Evolutionary conservation across 2,888 invertebrate genomes (phyloP).

Genomic region (Agrochola circellaris): DNA sequence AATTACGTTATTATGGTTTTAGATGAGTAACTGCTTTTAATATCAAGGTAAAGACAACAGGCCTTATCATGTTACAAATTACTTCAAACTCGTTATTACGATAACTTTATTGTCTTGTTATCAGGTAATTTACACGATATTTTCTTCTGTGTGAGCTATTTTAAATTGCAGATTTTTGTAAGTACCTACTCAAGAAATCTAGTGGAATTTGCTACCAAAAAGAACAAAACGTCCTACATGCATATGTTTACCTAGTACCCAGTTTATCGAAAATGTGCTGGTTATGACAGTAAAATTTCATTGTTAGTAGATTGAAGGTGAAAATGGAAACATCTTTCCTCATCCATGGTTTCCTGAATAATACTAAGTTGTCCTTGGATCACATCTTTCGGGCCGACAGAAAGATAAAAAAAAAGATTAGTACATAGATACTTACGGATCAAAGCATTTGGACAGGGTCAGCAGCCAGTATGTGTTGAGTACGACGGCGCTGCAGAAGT

Average conservation of each 20-base stretch:
- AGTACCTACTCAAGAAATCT: no score
- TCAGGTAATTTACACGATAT: background rate
- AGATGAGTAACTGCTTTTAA: background rate
- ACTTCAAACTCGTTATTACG: background rate
- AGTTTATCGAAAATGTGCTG: background rate
- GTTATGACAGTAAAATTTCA: background rate
- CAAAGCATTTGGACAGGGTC: constrained; percentile 85
- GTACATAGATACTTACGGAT: constrained; percentile 77
- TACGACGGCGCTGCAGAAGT: constrained; percentile 83
- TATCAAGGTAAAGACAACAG: background rate
- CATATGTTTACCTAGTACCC: background rate
- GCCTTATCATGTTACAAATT: background rate
- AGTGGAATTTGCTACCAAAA: background rate
- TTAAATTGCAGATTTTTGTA: no score
- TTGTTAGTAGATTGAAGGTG: background rate
- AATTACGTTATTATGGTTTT: constrained; percentile 3
- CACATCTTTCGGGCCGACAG: background rate
- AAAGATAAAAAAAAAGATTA: background rate
- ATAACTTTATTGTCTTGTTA: background rate
- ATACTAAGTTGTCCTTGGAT: background rate
- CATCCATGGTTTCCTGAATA: background rate
- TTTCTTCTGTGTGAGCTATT: background rate
- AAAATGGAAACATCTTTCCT: background rate
- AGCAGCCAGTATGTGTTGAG: constrained; percentile 84
- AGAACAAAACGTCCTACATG: background rate